Evolutionary conservation across 2,797 vertebrate species (phyloP), one percentile per base, ranked within the genome.

Genomic region (Synanceia verrucosa): DNA sequence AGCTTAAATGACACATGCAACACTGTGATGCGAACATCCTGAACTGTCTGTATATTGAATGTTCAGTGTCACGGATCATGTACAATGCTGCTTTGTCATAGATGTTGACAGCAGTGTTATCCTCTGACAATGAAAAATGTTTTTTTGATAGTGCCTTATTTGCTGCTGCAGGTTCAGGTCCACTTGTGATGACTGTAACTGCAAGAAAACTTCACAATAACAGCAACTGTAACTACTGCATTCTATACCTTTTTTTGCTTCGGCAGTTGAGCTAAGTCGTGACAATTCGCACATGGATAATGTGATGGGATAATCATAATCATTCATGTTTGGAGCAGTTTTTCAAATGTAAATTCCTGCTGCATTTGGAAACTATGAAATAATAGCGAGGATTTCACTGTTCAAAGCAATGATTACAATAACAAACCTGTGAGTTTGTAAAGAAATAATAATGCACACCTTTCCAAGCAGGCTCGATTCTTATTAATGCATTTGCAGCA

Each of bases 391-490:
- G n/a, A n/a, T 43, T 43, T 43, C 18, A 21, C 41, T 63, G 62
- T 69, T 65, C 41, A 68, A 52, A 58, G 37, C 23, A 57, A 62
- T 62, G 41, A 81, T 55, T 69, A 66, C 66, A 47, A 11, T 28
- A 53, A 61, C 44, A 73, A 29, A 58, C 24, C 43, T 52, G 11
- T 60, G 52, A 55, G 41, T 67, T 50, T 21, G 29, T 36, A 51
- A 2, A 52, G 28, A 52, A 55, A 53, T 50, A 23, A 69, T 14
- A 28, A 31, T 48, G 24, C 39, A 29, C 19, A 28, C 14, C 57
- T 33, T 39, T 29, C 26, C 34, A n/a, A 43, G 44, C 37, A 34
- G 43, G 33, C 13, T 5, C 44, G 4, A 60, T 52, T 53, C 60
- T 64, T 31, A 51, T 16, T 6, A 33, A 19, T 43, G 11, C 57